These are phyloP conservation scores for Stenichneumon culpator DNA, from an alignment of 2,888 invertebrate species.

Conservation along the genomic window DNA sequence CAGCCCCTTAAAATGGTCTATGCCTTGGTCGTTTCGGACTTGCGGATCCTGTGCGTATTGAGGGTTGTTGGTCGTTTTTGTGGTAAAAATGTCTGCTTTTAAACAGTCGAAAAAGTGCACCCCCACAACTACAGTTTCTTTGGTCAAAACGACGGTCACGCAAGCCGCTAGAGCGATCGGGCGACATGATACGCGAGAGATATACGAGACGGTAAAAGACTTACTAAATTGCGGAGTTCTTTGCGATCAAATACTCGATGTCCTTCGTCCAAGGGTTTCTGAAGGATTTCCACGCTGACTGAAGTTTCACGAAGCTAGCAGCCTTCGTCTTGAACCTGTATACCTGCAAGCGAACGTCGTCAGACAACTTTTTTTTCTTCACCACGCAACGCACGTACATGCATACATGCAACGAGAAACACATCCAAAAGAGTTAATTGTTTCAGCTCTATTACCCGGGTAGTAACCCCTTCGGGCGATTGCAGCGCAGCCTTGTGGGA, in stretches of 20 bases:
- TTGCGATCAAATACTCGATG: slow-evolving; percentile 95
- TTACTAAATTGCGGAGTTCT: slow-evolving; percentile 91
- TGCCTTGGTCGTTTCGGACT: too few species aligned
- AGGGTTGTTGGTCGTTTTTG: too few species aligned
- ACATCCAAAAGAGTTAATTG: not conserved
- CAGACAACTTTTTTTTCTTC: slow-evolving; percentile 2
- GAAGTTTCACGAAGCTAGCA: slow-evolving; percentile 90
- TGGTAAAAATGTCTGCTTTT: too few species aligned
- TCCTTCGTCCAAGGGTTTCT: slow-evolving; percentile 98
- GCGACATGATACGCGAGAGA: not conserved
- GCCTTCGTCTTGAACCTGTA: slow-evolving; percentile 94
- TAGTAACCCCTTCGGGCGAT: slow-evolving; percentile 88
- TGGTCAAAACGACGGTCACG: too few species aligned
- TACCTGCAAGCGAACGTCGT: slow-evolving; percentile 82
- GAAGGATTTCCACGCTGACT: slow-evolving; percentile 95
- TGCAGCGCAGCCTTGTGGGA: slow-evolving; percentile 93
- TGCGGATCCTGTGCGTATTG: too few species aligned
- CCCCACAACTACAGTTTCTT: too few species aligned
- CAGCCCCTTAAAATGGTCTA: too few species aligned
- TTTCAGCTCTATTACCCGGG: slow-evolving; percentile 84
- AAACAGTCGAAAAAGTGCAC: too few species aligned
- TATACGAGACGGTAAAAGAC: slow-evolving; percentile 10
- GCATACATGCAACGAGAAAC: too few species aligned
- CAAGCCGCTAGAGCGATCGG: too few species aligned
- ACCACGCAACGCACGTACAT: too few species aligned